phyloP scores from a whole-genome alignment of 2,113 vertebrate species.

The Romanogobio albipinnatus region DNA sequence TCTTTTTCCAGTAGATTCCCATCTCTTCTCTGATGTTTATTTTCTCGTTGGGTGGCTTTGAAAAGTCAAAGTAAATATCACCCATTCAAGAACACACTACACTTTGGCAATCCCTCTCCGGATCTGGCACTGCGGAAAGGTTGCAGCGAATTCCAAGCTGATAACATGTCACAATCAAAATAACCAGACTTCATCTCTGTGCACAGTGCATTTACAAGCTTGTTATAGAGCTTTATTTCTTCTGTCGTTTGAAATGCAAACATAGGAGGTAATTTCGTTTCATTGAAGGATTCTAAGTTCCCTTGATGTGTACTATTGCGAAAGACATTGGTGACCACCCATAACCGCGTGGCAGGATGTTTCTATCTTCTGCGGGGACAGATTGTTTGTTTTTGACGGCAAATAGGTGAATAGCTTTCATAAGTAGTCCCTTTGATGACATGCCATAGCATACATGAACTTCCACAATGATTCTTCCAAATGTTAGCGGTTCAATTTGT shows the following conservation, averaged over 20 bases:
- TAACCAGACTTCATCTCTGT: conserved; percentile 56
- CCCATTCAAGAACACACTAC: conserved; percentile 45
- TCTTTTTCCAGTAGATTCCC: conserved; percentile 15
- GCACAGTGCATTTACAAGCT: conserved; percentile 56
- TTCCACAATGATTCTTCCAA: conserved; percentile 72
- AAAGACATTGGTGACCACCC: conserved; percentile 14
- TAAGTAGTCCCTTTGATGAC: conserved; percentile 70
- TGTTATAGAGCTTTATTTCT: conserved; percentile 55
- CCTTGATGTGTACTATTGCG: conserved; percentile 28
- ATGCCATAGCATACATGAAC: conserved; percentile 74
- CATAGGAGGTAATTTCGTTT: conserved; percentile 37
- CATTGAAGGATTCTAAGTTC: conserved; percentile 43
- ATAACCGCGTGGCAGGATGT: conserved; percentile 5
- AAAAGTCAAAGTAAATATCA: conserved; percentile 52
- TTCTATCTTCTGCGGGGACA: conserved; percentile 10
- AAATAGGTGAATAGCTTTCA: conserved; percentile 53
- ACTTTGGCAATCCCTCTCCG: conserved; percentile 50
- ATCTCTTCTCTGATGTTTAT: conserved; percentile 57
- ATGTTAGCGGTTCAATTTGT: conserved; percentile 72
- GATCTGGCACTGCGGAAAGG: conserved; percentile 48
- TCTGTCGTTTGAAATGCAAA: conserved; percentile 39
- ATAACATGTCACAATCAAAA: conserved; percentile 57
- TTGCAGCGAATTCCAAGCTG: conserved; percentile 52
- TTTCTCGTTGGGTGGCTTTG: conserved; percentile 57
- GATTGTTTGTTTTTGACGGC: conserved; percentile 59